Evolutionary conservation across 2,797 vertebrate species (phyloP).

Genomic region (Anas bernieri): DNA sequence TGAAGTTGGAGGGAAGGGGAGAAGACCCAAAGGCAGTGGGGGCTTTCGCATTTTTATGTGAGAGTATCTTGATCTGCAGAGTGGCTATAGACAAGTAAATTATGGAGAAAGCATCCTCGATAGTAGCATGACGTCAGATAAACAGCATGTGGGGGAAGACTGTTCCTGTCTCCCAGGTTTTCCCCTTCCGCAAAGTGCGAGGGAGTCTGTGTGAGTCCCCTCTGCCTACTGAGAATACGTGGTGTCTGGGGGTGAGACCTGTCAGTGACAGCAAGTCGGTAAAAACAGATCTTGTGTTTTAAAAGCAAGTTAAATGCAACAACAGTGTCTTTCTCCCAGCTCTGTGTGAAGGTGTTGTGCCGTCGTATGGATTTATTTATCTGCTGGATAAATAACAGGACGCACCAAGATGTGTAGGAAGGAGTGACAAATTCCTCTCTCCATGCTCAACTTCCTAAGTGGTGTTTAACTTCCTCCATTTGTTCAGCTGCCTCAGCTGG

Average conservation of each 20-base stretch:
- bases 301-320: background rate
- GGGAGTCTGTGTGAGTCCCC: background rate
- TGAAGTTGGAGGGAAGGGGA: background rate
- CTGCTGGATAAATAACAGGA: background rate
- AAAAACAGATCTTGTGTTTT: background rate
- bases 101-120: background rate
- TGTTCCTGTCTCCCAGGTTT: background rate
- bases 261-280: rapidly evolving
- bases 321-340: background rate
- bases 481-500: background rate
- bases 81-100: background rate
- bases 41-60: background rate
- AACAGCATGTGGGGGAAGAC: background rate
- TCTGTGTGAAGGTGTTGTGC: background rate
- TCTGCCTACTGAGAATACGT: background rate
- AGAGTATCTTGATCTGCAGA: background rate
- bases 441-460: background rate
- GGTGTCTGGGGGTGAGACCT: background rate
- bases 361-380: background rate
- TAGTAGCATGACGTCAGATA: background rate
- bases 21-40: too few species aligned
- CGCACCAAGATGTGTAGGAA: background rate
- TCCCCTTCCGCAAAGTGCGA: background rate
- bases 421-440: background rate
- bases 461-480: background rate